Evolutionary conservation across 2,797 vertebrate species (phyloP), one percentile per base, ranked within the genome.

Genomic region (Sebastes taczanowskii): DNA sequence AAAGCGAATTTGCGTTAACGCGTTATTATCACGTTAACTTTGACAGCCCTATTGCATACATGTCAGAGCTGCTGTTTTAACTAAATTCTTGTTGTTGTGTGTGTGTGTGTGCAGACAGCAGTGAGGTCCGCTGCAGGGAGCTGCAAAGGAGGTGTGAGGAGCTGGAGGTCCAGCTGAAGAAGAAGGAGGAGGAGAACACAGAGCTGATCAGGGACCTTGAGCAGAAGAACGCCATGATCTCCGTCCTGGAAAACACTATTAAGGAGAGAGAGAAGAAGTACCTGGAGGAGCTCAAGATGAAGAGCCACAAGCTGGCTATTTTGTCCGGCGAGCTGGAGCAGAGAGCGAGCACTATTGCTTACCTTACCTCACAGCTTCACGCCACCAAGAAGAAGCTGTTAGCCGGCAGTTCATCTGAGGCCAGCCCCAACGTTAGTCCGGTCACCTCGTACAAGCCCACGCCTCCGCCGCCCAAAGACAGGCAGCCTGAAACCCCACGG

Each of bases 201-300:
- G 97, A 97, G 91, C 92, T 99, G 74, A 86, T 97, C 81, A 93
- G 95, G 42, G 97, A 99, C 90, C 96, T 99, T 35, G 98, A 98
- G 91, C 98, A 98, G 94, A 99, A 98, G 94, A 97, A 97, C 0
- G 97, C 98, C 0, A 96, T 96, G 96, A 97, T 99, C 85, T 95
- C 96, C 0, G 99, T 99, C 74, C 96, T 99, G 88, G 98, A 99
- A 89, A 98, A 97, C 93, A 98, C 98, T 2, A 96, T 98, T 70
- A 97, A 97, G 66, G 99, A 99, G 92, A 91, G 98, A 11, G 98
- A 99, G 92, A 97, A 95, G 94, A 98, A 97, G 90, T 99, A 99
- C 85, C 92, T 99, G 91, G 99, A 99, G 88, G 98, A 99, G 96
- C 95, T 99, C 5, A 99, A 99, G 94, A 95, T 97, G 89, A 99